Percentiles rank a stretch among this genome's conserved stretches.
phyloP scores from a whole-genome alignment of 2,888 invertebrate genomes.

The Alitta virens region DNA sequence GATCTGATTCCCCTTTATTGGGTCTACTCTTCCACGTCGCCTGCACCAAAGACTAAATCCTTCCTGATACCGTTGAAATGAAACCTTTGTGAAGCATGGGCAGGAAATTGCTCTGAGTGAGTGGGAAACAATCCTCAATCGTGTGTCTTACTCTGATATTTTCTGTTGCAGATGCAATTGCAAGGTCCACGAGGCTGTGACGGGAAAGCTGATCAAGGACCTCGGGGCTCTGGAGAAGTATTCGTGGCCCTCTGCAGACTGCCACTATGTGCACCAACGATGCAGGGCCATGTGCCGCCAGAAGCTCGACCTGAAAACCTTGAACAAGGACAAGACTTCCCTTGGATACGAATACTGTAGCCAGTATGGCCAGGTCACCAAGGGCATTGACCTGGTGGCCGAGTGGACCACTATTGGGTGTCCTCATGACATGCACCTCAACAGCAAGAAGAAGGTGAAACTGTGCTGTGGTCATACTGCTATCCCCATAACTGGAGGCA shows the following conservation, averaged over 20 bases:
- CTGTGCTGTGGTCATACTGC: slow-evolving; percentile 10
- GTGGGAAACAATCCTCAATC: background rate
- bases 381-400: background rate
- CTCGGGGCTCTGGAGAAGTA: background rate
- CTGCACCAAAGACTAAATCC: too few species aligned
- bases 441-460: background rate
- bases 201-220: background rate
- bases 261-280: background rate
- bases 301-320: background rate
- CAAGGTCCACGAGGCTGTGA: background rate
- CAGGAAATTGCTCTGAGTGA: too few species aligned
- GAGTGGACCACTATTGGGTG: background rate
- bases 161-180: background rate
- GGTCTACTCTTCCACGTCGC: too few species aligned
- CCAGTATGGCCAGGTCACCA: background rate
- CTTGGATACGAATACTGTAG: background rate
- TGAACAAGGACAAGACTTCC: background rate
- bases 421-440: background rate
- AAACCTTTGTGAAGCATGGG: too few species aligned
- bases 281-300: background rate
- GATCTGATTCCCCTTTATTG: too few species aligned
- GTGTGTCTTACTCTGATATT: background rate
- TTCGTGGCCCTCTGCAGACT: background rate
- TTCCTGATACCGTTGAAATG: too few species aligned
- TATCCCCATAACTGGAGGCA: background rate